Evolutionary conservation across 2,888 invertebrate genomes (phyloP).

Genomic region (Cheilosia vulpina): DNA sequence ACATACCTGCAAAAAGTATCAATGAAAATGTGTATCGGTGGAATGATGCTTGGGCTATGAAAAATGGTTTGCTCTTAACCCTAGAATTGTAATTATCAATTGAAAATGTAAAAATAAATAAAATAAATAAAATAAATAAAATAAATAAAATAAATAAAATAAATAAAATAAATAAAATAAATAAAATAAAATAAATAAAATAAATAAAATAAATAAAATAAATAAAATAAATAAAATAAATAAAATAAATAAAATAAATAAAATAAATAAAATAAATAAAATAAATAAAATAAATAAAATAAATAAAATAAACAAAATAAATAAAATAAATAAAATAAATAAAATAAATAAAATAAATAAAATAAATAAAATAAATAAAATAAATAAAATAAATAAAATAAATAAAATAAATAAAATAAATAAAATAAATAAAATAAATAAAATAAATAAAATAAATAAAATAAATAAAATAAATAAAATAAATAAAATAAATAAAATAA

Average conservation of each 20-base stretch:
- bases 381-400: neutral
- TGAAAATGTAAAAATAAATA: neutral
- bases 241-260: neutral
- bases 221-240: neutral
- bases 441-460: neutral
- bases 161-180: neutral
- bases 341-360: neutral
- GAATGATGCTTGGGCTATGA: too few species aligned
- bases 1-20: too few species aligned
- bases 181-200: neutral
- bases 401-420: constrained; percentile 1
- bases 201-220: neutral
- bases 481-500: neutral
- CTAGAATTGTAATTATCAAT: too few species aligned
- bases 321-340: neutral
- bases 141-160: neutral
- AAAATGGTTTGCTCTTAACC: too few species aligned
- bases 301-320: neutral
- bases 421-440: neutral
- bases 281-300: neutral
- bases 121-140: neutral
- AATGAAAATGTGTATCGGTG: too few species aligned
- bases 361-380: neutral
- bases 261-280: neutral
- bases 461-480: neutral